Conservation (phyloP, 2,888 invertebrate species). For the Agelastica alni region DNA sequence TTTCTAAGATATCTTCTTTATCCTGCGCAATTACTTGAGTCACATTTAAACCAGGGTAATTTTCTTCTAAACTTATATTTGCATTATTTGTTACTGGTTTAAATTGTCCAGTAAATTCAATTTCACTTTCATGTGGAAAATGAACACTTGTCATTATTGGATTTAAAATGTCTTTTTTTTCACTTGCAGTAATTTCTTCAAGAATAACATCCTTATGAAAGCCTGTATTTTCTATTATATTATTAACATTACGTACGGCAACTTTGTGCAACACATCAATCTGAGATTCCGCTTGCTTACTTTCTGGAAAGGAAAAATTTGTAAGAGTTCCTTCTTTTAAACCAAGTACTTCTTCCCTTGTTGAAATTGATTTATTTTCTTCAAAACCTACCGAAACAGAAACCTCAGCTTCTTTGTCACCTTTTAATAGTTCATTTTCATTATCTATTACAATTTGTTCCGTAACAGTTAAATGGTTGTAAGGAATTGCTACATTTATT, state of each 20-base stretch:
- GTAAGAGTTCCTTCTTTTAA: conserved; percentile 55
- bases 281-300: conserved; percentile 45
- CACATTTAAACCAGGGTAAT: conserved; percentile 57
- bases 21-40: conserved; percentile 49
- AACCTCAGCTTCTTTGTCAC: conserved; percentile 48
- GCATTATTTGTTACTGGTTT: conserved; percentile 59
- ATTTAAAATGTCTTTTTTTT: conserved; percentile 57
- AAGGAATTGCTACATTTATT: conserved; percentile 45
- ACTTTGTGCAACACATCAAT: conserved; percentile 52
- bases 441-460: conserved; percentile 55
- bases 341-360: conserved; percentile 55
- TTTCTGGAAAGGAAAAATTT: conserved; percentile 48
- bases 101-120: conserved; percentile 55
- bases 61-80: conserved; percentile 58
- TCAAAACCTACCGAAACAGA: conserved; percentile 57
- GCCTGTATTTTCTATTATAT: conserved; percentile 45
- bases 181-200: conserved; percentile 47
- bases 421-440: conserved; percentile 51
- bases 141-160: conserved; percentile 59
- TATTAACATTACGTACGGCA: conserved; percentile 50
- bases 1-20: conserved; percentile 49
- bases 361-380: conserved; percentile 51
- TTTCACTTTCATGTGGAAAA: conserved; percentile 59
- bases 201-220: conserved; percentile 41
- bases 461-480: conserved; percentile 49